Conservation (phyloP, 2,113 vertebrate genomes). For the Theristicus caerulescens region DNA sequence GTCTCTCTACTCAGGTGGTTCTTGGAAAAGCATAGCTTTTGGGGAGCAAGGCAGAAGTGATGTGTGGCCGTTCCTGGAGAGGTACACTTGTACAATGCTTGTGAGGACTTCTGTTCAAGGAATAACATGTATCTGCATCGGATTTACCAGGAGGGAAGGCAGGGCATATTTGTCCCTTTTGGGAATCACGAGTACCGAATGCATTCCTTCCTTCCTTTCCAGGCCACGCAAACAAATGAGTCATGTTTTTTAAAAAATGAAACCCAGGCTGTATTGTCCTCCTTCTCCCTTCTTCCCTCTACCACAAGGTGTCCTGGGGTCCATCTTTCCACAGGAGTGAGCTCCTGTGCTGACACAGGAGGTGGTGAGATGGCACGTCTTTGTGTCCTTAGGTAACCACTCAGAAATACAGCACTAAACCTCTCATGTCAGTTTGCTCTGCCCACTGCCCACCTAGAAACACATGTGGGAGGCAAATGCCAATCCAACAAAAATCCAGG, state of each 20-base stretch:
- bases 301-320: background rate
- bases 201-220: background rate
- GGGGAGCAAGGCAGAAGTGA: background rate
- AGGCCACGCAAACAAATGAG: background rate
- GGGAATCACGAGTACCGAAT: background rate
- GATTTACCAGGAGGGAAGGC: background rate
- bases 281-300: background rate
- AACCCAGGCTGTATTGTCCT: background rate
- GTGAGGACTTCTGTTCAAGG: background rate
- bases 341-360: background rate
- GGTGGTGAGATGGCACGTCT: background rate
- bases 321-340: background rate
- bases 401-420: background rate
- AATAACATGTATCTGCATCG: background rate
- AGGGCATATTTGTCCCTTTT: background rate
- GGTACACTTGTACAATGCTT: background rate
- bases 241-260: background rate
- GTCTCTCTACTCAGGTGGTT: background rate
- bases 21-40: background rate
- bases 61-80: background rate
- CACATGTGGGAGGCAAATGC: background rate
- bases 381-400: background rate
- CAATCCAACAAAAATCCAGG: background rate
- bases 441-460: background rate
- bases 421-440: background rate